Evolutionary conservation across 1,140 invertebrate genomes (phyloP).

Genomic region (Cherax destructor): DNA sequence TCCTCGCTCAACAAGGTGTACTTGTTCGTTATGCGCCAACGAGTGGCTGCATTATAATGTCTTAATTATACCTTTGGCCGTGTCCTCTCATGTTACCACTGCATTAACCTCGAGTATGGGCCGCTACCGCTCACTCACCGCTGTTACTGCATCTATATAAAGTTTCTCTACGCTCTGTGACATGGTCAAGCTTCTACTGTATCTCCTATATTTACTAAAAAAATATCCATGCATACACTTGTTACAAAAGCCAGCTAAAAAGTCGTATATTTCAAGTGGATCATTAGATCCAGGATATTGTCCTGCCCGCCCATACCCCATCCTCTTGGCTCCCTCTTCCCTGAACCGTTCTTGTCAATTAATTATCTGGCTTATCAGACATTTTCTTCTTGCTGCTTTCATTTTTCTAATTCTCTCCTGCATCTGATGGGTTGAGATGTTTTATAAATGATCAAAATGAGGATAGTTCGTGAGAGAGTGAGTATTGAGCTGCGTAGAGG

Average conservation of each 20-base stretch:
- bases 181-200: no score
- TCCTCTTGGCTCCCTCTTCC: neutral
- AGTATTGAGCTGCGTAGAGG: neutral
- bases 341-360: neutral
- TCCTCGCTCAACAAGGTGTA: neutral
- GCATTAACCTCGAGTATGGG: neutral
- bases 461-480: neutral
- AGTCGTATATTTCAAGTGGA: no score
- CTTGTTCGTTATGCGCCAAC: neutral
- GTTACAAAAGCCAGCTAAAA: no score
- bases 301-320: neutral
- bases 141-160: neutral
- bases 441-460: neutral
- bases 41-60: neutral
- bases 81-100: neutral
- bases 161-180: no score
- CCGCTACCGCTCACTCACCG: neutral
- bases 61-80: conserved; percentile 7
- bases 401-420: neutral
- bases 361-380: neutral
- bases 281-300: neutral
- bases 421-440: neutral
- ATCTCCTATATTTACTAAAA: no score
- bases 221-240: no score
- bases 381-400: neutral